Conservation (phyloP, 2,797 vertebrate species). For the Sandelia bainsii region DNA sequence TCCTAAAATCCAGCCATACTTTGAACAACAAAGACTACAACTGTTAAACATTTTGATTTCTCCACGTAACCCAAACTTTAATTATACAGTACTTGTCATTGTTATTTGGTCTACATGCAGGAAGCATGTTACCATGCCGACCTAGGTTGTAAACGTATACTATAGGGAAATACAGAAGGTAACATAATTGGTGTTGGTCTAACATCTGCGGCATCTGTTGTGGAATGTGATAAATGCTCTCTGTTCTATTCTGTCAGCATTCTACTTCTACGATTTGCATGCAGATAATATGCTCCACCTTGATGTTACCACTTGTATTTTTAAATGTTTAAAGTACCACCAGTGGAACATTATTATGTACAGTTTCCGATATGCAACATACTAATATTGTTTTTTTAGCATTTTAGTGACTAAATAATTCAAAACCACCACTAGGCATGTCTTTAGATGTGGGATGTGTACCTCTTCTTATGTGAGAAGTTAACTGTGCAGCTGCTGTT, state of each 20-base stretch:
- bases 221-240: conserved; percentile 74
- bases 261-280: conserved; percentile 64
- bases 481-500: conserved; percentile 54
- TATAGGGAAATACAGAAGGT: no score
- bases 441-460: conserved; percentile 36
- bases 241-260: conserved; percentile 65
- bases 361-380: conserved; percentile 3
- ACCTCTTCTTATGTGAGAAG: conserved; percentile 34
- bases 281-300: conserved; percentile 70
- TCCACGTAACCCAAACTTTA: no score
- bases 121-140: no score
- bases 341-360: background rate
- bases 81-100: no score
- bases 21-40: no score
- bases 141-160: no score
- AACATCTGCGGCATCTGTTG: conserved; percentile 65
- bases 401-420: background rate
- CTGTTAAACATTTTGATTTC: no score
- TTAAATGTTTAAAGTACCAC: conserved; percentile 30
- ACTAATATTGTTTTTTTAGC: conserved; percentile 1
- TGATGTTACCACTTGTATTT: conserved; percentile 50
- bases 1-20: no score
- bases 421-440: background rate
- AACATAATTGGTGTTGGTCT: conserved; percentile 46
- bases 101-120: no score